Conservation (phyloP, 2,797 vertebrate genomes). For the Echeneis naucrates region DNA sequence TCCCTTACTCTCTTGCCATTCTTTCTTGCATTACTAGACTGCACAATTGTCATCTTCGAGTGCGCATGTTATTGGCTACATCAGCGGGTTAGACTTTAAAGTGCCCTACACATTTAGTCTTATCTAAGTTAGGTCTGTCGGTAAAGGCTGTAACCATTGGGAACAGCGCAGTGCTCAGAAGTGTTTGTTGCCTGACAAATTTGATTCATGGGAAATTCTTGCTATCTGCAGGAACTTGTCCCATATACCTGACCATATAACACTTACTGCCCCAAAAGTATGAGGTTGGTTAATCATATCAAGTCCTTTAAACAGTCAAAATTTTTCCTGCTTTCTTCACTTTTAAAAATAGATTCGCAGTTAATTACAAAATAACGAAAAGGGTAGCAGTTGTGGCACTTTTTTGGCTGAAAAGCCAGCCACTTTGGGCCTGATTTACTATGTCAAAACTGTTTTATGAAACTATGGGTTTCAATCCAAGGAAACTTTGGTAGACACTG, state of each 20-base stretch:
- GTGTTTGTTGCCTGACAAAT: constrained; percentile 2
- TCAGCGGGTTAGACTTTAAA: constrained; percentile 8
- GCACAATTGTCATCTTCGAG: neutral
- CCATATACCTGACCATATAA: neutral
- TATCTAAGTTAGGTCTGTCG: constrained; percentile 33
- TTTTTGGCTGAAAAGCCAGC: neutral
- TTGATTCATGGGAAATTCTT: constrained; percentile 21
- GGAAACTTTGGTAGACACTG: neutral
- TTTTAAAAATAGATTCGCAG: neutral
- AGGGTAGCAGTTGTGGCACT: neutral
- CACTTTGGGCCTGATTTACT: neutral
- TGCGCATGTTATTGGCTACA: too few species aligned
- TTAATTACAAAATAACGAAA: constrained; percentile 1
- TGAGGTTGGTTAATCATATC: neutral
- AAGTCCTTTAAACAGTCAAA: neutral
- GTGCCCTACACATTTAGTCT: constrained; percentile 19
- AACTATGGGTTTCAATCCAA: constrained; percentile 1
- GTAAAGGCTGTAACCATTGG: constrained; percentile 28
- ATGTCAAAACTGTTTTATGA: neutral
- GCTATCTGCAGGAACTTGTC: neutral
- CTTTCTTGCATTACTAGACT: neutral
- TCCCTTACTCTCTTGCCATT: neutral
- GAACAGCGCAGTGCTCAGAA: constrained; percentile 1
- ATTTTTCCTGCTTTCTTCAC: neutral
- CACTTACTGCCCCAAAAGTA: neutral